Evolutionary conservation across 2,888 invertebrate genomes (phyloP).

Genomic region (Epinotia demarniana): DNA sequence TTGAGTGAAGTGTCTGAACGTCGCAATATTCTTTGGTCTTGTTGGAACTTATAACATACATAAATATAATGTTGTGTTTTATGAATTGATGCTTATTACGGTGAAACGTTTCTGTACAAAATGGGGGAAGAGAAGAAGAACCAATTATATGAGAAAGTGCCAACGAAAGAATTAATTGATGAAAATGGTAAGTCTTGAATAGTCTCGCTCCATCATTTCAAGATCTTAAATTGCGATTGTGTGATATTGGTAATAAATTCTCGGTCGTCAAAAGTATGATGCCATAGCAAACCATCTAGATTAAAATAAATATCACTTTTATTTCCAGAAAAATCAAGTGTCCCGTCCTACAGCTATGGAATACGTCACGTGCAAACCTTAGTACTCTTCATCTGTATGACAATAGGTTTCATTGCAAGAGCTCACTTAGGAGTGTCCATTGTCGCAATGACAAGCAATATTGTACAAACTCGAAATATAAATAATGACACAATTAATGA

Average conservation of each 20-base stretch:
- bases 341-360: slow-evolving; percentile 59
- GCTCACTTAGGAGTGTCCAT: slow-evolving; percentile 67
- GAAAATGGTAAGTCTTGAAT: slow-evolving; percentile 18
- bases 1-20: background rate
- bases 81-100: background rate
- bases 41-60: background rate
- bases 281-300: background rate
- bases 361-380: slow-evolving; percentile 61
- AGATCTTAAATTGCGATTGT: background rate
- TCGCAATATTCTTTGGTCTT: slow-evolving; percentile 11
- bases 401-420: slow-evolving; percentile 55
- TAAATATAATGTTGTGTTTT: slow-evolving; percentile 1
- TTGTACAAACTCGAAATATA: slow-evolving; percentile 7
- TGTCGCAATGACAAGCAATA: slow-evolving; percentile 63
- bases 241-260: background rate
- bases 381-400: slow-evolving; percentile 54
- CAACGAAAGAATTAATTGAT: slow-evolving; percentile 3
- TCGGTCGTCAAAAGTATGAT: background rate
- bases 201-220: background rate
- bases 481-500: slow-evolving; percentile 1
- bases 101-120: background rate
- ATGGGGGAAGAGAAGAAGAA: background rate
- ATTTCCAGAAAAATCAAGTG: slow-evolving; percentile 51
- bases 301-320: background rate
- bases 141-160: slow-evolving; percentile 19